phyloP scores from a whole-genome alignment of 2,888 invertebrate genomes.

The Nebria salina region DNA sequence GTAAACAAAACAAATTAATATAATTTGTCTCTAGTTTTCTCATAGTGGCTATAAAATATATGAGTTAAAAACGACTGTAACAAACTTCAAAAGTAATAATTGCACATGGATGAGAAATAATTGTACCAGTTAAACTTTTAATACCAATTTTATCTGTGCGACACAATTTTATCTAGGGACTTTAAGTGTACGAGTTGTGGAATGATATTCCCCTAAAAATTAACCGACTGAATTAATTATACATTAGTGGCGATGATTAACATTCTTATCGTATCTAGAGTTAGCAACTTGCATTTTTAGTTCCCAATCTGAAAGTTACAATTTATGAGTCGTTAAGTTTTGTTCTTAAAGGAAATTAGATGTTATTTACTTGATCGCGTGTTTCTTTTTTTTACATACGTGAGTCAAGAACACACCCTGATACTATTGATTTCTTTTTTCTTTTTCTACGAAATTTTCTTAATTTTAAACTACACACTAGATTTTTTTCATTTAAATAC shows the following conservation, averaged over 20 bases:
- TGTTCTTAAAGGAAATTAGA: constrained; percentile 14
- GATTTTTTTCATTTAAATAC: no score
- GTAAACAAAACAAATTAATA: no score
- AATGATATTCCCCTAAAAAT: constrained; percentile 25
- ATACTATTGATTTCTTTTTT: neutral
- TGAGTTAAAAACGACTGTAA: neutral
- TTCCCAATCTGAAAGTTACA: constrained; percentile 20
- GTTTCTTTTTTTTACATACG: neutral
- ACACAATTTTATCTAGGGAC: constrained; percentile 18
- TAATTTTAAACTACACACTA: no score
- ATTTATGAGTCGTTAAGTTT: constrained; percentile 24
- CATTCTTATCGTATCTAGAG: constrained; percentile 29
- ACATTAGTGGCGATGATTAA: constrained; percentile 35
- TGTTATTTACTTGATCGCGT: constrained; percentile 29
- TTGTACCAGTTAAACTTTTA: constrained; percentile 30
- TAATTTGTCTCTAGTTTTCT: no score
- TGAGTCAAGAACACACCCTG: neutral
- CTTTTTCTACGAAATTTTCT: neutral
- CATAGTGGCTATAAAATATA: neutral
- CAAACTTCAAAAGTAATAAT: neutral
- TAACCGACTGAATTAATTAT: constrained; percentile 43
- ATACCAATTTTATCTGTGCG: constrained; percentile 38
- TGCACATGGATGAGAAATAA: neutral
- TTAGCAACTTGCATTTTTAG: constrained; percentile 3
- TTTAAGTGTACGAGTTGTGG: neutral